Percentiles rank a stretch among this genome's conserved stretches.
Evolutionary conservation across 1,140 invertebrate species (phyloP).

Genomic region (Odontomachus brunneus): DNA sequence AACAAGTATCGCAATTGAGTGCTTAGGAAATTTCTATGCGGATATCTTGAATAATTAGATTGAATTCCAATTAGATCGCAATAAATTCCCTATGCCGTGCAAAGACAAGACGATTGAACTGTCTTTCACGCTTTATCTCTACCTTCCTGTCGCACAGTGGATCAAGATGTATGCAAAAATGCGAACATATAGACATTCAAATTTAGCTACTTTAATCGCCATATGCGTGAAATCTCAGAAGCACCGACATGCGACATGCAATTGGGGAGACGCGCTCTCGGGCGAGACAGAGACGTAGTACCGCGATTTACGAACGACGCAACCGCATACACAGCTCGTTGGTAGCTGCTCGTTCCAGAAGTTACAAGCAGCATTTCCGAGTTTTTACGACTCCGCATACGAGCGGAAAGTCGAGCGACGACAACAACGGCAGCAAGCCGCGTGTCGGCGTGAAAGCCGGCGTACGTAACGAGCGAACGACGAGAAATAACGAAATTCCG

Average conservation of each 20-base stretch:
- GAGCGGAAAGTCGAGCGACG: not conserved
- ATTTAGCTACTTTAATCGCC: not conserved
- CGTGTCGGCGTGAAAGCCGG: not conserved
- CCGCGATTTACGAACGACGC: conserved; percentile 31
- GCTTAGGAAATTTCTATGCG: too few species aligned
- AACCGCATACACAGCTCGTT: conserved; percentile 20
- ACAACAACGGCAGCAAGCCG: not conserved
- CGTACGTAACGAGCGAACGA: not conserved
- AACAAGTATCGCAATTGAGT: too few species aligned
- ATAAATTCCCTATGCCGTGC: too few species aligned
- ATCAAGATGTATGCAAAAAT: too few species aligned
- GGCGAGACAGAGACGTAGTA: not conserved
- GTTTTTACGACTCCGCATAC: conserved; percentile 24
- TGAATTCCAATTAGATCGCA: too few species aligned
- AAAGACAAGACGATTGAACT: too few species aligned
- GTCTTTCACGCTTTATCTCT: too few species aligned
- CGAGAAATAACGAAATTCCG: conserved; percentile 14
- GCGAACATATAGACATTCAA: not conserved
- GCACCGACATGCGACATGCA: too few species aligned
- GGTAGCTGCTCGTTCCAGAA: conserved; percentile 19
- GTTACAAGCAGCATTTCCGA: conserved; percentile 37
- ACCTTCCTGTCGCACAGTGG: too few species aligned
- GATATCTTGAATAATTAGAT: too few species aligned
- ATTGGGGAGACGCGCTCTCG: not conserved
- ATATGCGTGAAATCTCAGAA: not conserved